A percentile compares a stretch with the other conserved stretches of the same genome.
These are phyloP conservation scores for Tanytarsus gracilentus DNA, from an alignment of 2,888 invertebrate genomes.

Conservation along the genomic window DNA sequence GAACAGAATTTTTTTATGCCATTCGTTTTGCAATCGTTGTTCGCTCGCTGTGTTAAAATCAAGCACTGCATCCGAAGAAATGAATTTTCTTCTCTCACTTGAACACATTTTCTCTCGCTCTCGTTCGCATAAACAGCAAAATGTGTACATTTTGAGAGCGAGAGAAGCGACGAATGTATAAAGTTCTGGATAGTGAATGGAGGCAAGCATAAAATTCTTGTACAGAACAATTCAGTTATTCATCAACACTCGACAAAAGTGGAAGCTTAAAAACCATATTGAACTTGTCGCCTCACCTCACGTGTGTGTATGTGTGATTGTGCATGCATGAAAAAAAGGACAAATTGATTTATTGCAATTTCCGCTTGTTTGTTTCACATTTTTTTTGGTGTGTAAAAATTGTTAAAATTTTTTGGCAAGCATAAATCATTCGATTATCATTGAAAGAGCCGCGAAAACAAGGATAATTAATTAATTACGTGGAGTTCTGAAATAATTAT, in stretches of 20 bases:
- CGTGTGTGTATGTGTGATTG: neutral
- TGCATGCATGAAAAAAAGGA: neutral
- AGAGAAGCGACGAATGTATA: neutral
- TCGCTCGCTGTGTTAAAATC: too few species aligned
- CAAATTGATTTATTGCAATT: slow-evolving; percentile 6
- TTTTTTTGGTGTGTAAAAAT: neutral
- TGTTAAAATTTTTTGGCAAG: neutral
- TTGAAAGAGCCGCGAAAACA: too few species aligned
- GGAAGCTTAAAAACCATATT: slow-evolving; percentile 13
- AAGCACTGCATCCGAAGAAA: too few species aligned
- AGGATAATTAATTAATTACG: too few species aligned
- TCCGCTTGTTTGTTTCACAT: neutral
- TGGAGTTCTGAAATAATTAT: too few species aligned
- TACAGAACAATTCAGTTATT: slow-evolving; percentile 15
- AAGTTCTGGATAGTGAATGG: too few species aligned
- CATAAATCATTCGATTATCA: neutral
- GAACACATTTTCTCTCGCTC: neutral
- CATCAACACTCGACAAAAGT: slow-evolving; percentile 15
- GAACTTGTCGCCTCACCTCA: neutral
- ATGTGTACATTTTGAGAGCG: neutral
- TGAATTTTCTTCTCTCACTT: slow-evolving; percentile 1
- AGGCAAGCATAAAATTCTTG: slow-evolving; percentile 13
- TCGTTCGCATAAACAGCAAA: neutral
- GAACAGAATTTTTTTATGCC: too few species aligned
- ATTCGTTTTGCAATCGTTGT: too few species aligned